A percentile compares a stretch with the other conserved stretches of the same genome.
These are phyloP conservation scores for Alosa alosa DNA, from an alignment of 2,113 vertebrate genomes.

Conservation along the genomic window DNA sequence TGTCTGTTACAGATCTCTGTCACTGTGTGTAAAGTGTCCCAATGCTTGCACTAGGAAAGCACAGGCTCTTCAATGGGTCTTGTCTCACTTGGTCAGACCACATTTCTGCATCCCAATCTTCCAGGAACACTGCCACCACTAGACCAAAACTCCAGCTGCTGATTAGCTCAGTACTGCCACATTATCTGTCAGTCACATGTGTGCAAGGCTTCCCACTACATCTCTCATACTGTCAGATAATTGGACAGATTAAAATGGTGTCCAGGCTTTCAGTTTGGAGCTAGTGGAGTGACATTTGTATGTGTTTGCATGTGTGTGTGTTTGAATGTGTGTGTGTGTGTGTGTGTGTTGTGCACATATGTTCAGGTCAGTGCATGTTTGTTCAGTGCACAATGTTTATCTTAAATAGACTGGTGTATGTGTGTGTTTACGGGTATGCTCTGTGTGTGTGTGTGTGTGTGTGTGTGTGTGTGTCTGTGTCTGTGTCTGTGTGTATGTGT, in stretches of 20 bases:
- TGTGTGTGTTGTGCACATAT: background rate
- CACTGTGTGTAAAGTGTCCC: background rate
- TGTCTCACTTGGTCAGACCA: background rate
- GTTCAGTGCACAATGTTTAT: too few relatives aligned
- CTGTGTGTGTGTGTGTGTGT: background rate
- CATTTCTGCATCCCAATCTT: background rate
- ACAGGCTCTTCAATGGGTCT: background rate
- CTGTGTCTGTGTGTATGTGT: background rate
- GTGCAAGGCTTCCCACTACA: background rate
- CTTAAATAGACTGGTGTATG: too few relatives aligned
- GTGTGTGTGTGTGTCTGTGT: background rate
- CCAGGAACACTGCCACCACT: slow-evolving; percentile 34
- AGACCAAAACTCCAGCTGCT: slow-evolving; percentile 31
- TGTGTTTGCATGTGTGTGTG: slow-evolving; percentile 9
- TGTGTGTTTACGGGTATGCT: background rate
- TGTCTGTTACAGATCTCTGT: background rate
- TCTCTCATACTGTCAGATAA: slow-evolving; percentile 12
- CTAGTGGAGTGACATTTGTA: background rate
- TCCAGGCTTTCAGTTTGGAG: background rate
- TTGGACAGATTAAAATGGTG: background rate
- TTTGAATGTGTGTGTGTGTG: background rate
- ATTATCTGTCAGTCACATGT: slow-evolving; percentile 20
- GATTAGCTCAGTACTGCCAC: background rate
- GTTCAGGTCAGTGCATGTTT: background rate
- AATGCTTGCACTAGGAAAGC: background rate